phyloP scores from a whole-genome alignment of 1,140 invertebrate genomes.

The Drosophila insularis region DNA sequence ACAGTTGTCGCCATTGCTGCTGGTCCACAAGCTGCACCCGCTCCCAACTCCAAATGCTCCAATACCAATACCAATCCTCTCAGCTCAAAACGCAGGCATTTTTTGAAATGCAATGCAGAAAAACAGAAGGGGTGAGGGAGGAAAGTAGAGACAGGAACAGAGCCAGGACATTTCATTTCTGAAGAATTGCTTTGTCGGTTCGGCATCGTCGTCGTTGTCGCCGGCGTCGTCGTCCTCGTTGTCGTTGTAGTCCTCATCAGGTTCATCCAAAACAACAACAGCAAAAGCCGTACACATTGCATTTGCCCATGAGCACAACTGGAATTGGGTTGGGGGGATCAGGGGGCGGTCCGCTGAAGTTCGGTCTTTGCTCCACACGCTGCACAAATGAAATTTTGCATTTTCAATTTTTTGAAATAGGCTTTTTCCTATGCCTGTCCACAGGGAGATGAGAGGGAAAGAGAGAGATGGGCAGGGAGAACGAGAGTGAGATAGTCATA shows the following conservation, averaged over 20 bases:
- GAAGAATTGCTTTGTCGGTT: conserved; percentile 77
- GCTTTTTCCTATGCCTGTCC: conserved; percentile 59
- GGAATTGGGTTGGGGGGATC: not conserved
- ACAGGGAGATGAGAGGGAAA: not conserved
- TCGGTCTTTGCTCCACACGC: conserved; percentile 33
- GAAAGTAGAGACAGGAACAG: not conserved
- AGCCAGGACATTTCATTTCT: conserved; percentile 77
- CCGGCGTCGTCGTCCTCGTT: not conserved
- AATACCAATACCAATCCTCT: not conserved
- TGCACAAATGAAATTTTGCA: conserved; percentile 81
- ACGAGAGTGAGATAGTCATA: not conserved
- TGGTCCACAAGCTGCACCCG: conserved; percentile 31
- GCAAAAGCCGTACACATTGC: conserved; percentile 44
- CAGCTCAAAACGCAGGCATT: conserved; percentile 11
- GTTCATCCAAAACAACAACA: conserved; percentile 59
- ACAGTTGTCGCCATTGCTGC: conserved; percentile 68
- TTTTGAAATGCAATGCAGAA: conserved; percentile 66
- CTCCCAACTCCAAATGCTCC: conserved; percentile 2
- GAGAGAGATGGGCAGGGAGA: not conserved
- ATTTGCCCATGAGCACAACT: conserved; percentile 33
- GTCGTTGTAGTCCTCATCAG: conserved; percentile 10
- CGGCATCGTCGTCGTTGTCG: conserved; percentile 13
- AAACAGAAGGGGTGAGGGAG: conserved; percentile 19
- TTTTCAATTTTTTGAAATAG: conserved; percentile 82
- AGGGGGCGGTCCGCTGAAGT: not conserved